phyloP scores from a whole-genome alignment of 2,888 invertebrate genomes.

The Meandrusa payeni region DNA sequence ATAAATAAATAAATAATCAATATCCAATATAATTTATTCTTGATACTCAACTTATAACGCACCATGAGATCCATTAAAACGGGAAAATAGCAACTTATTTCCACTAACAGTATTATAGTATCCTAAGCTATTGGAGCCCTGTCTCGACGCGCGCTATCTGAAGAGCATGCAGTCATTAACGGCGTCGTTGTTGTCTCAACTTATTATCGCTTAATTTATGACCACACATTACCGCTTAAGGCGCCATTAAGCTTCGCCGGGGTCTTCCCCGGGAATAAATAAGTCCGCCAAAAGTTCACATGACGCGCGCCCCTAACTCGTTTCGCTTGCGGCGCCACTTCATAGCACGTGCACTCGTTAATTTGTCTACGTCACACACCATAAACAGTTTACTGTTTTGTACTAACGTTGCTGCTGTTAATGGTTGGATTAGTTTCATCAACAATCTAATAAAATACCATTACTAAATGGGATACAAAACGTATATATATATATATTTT shows the following conservation, averaged over 20 bases:
- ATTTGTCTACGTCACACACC: constrained; percentile 61
- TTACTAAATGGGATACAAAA: too few relatives aligned
- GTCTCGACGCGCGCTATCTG: constrained; percentile 27
- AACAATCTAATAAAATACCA: constrained; percentile 25
- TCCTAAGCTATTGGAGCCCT: constrained; percentile 13
- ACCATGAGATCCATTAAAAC: too few relatives aligned
- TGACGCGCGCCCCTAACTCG: constrained; percentile 52
- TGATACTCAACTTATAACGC: too few relatives aligned
- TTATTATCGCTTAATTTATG: constrained; percentile 79
- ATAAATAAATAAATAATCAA: too few relatives aligned
- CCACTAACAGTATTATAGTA: constrained; percentile 16
- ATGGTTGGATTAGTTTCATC: constrained; percentile 30
- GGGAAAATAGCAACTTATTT: too few relatives aligned
- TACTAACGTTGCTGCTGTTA: constrained; percentile 48
- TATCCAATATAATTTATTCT: too few relatives aligned
- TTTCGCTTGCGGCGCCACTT: constrained; percentile 32
- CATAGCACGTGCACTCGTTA: constrained; percentile 59
- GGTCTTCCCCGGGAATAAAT: constrained; percentile 53
- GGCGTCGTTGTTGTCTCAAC: constrained; percentile 72
- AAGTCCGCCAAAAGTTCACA: constrained; percentile 56
- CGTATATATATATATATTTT: too few relatives aligned
- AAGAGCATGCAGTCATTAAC: constrained; percentile 47
- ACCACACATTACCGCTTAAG: constrained; percentile 75
- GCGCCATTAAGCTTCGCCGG: constrained; percentile 64
- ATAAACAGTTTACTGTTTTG: constrained; percentile 66